Evolutionary conservation across 1,140 invertebrate species (phyloP).

Genomic region (Pantala flavescens): DNA sequence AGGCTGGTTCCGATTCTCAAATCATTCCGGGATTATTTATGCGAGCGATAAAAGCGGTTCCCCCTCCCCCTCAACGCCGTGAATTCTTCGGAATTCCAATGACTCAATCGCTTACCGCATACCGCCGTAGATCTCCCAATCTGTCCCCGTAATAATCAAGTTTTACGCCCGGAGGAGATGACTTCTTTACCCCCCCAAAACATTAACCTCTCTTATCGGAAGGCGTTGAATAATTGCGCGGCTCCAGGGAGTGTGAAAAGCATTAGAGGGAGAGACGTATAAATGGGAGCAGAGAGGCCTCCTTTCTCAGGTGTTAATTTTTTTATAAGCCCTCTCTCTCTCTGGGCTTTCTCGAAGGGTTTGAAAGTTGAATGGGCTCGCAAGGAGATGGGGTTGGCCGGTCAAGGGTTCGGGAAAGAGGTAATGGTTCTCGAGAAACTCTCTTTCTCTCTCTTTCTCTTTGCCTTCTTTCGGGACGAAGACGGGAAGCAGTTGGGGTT

Average conservation of each 20-base stretch:
- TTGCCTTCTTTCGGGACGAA: too few species aligned
- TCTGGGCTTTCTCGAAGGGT: not conserved
- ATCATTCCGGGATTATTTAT: too few species aligned
- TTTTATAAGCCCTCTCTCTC: not conserved
- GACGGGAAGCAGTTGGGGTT: too few species aligned
- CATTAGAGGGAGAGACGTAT: not conserved
- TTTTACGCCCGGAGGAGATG: not conserved
- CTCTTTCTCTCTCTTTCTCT: too few species aligned
- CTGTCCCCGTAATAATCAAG: not conserved
- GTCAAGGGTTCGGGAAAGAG: too few species aligned
- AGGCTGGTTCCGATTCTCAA: too few species aligned
- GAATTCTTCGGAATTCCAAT: too few species aligned
- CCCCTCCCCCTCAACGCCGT: too few species aligned
- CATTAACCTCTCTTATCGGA: not conserved
- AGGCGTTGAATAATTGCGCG: not conserved
- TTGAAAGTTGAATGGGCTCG: not conserved
- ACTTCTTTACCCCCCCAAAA: not conserved
- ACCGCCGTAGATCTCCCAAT: too few species aligned
- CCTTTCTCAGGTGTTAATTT: not conserved
- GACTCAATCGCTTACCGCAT: too few species aligned
- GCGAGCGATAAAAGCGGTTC: too few species aligned
- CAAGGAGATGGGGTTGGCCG: not conserved
- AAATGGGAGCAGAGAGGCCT: not conserved
- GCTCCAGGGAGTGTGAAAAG: not conserved
- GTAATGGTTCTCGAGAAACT: too few species aligned